phyloP scores from a whole-genome alignment of 2,113 vertebrate species.

The Chionodraco myersi region DNA sequence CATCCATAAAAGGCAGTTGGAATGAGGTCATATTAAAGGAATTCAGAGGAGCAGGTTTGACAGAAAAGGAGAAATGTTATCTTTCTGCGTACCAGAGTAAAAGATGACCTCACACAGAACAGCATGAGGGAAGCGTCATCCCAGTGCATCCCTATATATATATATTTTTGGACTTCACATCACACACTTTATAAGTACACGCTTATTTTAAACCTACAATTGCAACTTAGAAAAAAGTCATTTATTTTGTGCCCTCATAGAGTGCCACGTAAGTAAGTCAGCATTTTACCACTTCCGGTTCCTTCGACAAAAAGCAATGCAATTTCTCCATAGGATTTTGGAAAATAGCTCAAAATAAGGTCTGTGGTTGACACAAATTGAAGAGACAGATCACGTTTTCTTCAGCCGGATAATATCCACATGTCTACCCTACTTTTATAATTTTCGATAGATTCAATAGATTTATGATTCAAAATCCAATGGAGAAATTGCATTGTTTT shows the following conservation, averaged over 20 bases:
- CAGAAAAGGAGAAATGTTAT: conserved; percentile 21
- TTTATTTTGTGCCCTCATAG: not conserved
- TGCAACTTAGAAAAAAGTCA: not conserved
- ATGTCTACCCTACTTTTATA: no score
- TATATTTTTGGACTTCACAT: conserved; percentile 12
- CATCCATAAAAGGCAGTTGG: conserved; percentile 21
- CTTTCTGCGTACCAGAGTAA: conserved; percentile 53
- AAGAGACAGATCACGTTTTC: no score
- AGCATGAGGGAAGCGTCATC: conserved; percentile 2
- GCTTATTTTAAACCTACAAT: not conserved
- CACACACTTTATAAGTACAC: not conserved
- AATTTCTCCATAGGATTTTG: no score
- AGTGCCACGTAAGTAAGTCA: no score
- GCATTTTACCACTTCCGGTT: no score
- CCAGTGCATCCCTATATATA: not conserved
- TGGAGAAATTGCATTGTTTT: no score
- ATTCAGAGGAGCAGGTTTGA: conserved; percentile 62
- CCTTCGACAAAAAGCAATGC: no score
- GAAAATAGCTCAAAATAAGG: no score
- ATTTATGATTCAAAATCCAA: no score
- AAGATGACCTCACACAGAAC: conserved; percentile 39
- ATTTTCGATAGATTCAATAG: no score
- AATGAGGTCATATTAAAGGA: conserved; percentile 47
- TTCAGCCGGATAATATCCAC: no score
- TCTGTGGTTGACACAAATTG: no score